Evolutionary conservation across 2,797 vertebrate species (phyloP).

Genomic region (Pygocentrus nattereri): DNA sequence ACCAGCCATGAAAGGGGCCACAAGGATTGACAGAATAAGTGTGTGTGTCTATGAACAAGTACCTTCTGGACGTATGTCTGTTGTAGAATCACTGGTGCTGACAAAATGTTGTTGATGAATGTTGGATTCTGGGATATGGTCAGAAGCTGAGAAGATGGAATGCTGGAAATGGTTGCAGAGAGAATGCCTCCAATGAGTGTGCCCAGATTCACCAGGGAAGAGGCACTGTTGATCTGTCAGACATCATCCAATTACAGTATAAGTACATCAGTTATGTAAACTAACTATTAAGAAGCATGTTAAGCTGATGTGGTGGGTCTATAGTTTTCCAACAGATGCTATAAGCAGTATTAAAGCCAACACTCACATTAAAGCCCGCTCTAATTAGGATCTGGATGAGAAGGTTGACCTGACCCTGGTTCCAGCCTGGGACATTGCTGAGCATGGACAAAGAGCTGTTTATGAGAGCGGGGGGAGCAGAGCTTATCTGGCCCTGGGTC

Average conservation of each 20-base stretch:
- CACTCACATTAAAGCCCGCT: constrained; percentile 65
- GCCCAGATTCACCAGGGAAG: constrained; percentile 68
- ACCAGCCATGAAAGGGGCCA: no score
- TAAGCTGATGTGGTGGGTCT: background rate
- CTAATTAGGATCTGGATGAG: constrained; percentile 62
- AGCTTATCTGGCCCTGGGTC: constrained; percentile 64
- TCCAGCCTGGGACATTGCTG: constrained; percentile 66
- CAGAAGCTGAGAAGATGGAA: constrained; percentile 59
- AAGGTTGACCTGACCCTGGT: constrained; percentile 63
- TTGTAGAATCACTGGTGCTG: constrained; percentile 55
- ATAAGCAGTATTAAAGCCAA: no score
- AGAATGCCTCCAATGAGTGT: constrained; percentile 68
- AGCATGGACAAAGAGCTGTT: constrained; percentile 64
- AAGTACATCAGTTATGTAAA: no score
- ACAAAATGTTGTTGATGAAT: constrained; percentile 69
- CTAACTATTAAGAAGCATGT: background rate
- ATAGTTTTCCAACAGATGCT: no score
- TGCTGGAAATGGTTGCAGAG: constrained; percentile 50
- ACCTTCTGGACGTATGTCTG: constrained; percentile 67
- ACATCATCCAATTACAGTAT: background rate
- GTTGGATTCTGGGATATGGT: constrained; percentile 43
- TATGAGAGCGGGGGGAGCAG: constrained; percentile 53
- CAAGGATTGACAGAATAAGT: no score
- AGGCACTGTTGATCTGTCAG: constrained; percentile 62
- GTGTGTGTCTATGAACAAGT: background rate